Base-by-base conservation (phyloP, 2,888 invertebrate species). In the Aelia acuminata region DNA sequence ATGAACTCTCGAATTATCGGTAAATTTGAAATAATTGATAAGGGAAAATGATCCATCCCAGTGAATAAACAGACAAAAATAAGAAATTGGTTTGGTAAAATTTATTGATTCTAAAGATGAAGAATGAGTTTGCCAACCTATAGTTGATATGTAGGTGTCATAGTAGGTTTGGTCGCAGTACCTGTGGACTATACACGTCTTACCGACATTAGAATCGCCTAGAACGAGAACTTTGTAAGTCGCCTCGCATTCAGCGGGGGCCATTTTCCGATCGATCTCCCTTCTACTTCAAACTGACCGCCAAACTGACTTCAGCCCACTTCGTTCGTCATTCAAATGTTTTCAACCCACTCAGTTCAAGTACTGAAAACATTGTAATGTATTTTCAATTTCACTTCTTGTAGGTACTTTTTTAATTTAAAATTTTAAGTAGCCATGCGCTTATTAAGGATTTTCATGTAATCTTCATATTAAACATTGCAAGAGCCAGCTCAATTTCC, bases 141-240 rank as follows among this genome's bases (percentile, higher is more conserved):
- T 97, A 90, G 97, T 97, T 85, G 97, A 97, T 93, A 97, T 97
- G 93, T 97, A 97, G 91, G 97, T 96, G 92, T 97, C 97, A 93
- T 97, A 97, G 93, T 96, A 97, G 91, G 96, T 94, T 93, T 97
- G 97, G 92, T 97, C 97, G 92, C 97, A 97, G 92, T 97, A 97
- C 93, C 97, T 94, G 92, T 97, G 97, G 91, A 97, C 97, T 91
- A 97, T 96, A 93, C 97, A 97, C 89, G 97, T 97, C 94, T 97
- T 97, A 31, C 97, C 97, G 90, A 97, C 97, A 93, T 97, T 97
- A 88, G 97, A 97, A 93, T 97, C 97, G 89, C 97, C 97, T 92
- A 97, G 93, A 91, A 97, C 96, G 91, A 97, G 93, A 90, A 97
- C 95, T 93, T 97, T 97, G 93, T 97, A 97, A 90, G 97, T 97